Base-by-base conservation (phyloP, 2,888 invertebrate genomes). In the Aethes cnicana region DNA sequence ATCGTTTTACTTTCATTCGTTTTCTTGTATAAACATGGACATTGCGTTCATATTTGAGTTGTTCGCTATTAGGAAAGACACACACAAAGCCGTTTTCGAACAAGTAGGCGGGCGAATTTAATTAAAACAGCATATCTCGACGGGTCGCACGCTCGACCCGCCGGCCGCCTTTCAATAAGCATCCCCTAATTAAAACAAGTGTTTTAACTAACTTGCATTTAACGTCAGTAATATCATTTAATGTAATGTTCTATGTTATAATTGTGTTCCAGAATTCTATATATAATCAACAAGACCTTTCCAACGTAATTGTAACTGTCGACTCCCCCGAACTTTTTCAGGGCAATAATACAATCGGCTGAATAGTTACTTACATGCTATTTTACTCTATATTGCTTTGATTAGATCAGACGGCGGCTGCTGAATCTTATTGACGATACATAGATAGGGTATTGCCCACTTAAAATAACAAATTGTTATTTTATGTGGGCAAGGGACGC, bases 171-270 rank as follows among this genome's bases (percentile, higher is more conserved):
- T 72, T 70, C 72, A 73, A 74, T 80, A 72, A 77, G 72, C 68
- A 69, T 57, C 70, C 69, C 69, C 82, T 81, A 85, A 84, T 83
- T 81, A 81, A 83, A 81, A 76, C 74, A 71, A n/a, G n/a, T n/a
- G 73, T 72, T 72, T 81, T 81, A 81, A 82, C 77, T 76, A 79
- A 80, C 80, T 79, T 68, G 68, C 68, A 68, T 72, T 67, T 67
- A 68, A 72, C 71, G 73, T 76, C 73, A 67, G 62, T 67, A 71
- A 64, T 69, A 67, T 74, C 68, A 67, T 65, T 55, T 69, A 68
- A 74, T 72, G 68, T 68, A 62, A 64, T 70, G 61, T 63, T 61
- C 47, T 55, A 46, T 56, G 57, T 63, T 61, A 67, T 62, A 59
- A 63, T n/a, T n/a, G n/a, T n/a, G n/a, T n/a, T n/a, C n/a, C n/a